Percentiles rank a stretch among this genome's conserved stretches.
phyloP scores from a whole-genome alignment of 2,797 vertebrate species.

The Sebastes itinus region DNA sequence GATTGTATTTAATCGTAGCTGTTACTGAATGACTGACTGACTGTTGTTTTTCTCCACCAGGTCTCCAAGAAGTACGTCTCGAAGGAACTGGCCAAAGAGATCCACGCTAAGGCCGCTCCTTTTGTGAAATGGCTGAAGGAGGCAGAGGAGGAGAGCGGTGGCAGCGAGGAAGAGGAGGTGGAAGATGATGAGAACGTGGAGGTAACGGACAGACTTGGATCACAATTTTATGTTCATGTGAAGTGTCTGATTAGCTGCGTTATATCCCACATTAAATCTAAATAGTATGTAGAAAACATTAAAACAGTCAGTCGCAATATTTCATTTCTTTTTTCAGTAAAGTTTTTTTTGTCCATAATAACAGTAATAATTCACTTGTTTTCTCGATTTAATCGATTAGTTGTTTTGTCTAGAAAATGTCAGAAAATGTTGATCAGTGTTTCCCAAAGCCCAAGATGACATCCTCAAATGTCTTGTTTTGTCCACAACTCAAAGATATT shows the following conservation, averaged over 20 bases:
- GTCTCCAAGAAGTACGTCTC: slow-evolving; percentile 98
- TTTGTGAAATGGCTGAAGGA: slow-evolving; percentile 99
- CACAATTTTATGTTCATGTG: background rate
- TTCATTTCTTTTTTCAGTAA: too few species aligned
- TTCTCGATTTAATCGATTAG: too few species aligned
- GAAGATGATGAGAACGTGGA: slow-evolving; percentile 82
- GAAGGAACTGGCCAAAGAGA: slow-evolving; percentile 99
- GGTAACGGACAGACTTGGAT: slow-evolving; percentile 35
- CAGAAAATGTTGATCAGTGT: too few species aligned
- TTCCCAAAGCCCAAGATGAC: too few species aligned
- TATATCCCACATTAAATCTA: background rate
- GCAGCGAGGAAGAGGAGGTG: slow-evolving; percentile 87
- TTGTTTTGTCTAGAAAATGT: too few species aligned
- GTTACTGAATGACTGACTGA: too few species aligned
- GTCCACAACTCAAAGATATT: too few species aligned
- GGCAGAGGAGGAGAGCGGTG: slow-evolving; percentile 97
- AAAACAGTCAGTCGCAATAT: background rate
- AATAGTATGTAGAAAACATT: background rate
- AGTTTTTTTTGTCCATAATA: too few species aligned
- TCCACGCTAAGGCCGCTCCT: slow-evolving; percentile 94
- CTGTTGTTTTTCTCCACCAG: slow-evolving; percentile 65
- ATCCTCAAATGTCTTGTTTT: too few species aligned
- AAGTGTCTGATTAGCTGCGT: background rate
- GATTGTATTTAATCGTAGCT: rapidly evolving
- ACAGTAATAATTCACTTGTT: too few species aligned